Evolutionary conservation across 2,797 vertebrate species (phyloP).

Genomic region (Epinephelus malabaricus): DNA sequence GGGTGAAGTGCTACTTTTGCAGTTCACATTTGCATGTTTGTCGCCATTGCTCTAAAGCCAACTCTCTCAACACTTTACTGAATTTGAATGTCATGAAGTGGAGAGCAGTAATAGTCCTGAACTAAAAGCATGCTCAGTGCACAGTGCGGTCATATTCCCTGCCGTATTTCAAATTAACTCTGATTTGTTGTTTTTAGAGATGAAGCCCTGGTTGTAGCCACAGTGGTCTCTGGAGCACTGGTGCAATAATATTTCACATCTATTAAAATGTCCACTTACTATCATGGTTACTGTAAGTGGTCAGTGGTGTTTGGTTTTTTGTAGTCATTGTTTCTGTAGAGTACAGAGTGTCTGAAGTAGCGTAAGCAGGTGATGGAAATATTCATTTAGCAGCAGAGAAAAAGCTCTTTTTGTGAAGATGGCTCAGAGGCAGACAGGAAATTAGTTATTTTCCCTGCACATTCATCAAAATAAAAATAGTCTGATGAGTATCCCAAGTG

Average conservation of each 20-base stretch:
- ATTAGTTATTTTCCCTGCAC: constrained; percentile 75
- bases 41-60: neutral
- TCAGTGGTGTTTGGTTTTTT: neutral
- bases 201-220: neutral
- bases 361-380: constrained; percentile 63
- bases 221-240: constrained; percentile 2
- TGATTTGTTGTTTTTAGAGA: constrained; percentile 2
- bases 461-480: constrained; percentile 83
- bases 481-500: constrained; percentile 73
- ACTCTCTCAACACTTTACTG: neutral
- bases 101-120: neutral
- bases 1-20: constrained; percentile 3
- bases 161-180: neutral
- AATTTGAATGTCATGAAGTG: neutral
- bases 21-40: neutral
- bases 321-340: constrained; percentile 8
- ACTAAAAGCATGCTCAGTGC: neutral
- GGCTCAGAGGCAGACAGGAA: constrained; percentile 78
- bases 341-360: constrained; percentile 25
- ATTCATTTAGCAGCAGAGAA: constrained; percentile 62
- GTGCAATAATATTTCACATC: constrained; percentile 14
- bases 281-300: constrained; percentile 15
- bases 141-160: constrained; percentile 1
- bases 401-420: constrained; percentile 63
- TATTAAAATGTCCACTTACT: constrained; percentile 27